Conservation (phyloP, 2,113 vertebrate genomes). For the Ceyx cyanopectus region DNA sequence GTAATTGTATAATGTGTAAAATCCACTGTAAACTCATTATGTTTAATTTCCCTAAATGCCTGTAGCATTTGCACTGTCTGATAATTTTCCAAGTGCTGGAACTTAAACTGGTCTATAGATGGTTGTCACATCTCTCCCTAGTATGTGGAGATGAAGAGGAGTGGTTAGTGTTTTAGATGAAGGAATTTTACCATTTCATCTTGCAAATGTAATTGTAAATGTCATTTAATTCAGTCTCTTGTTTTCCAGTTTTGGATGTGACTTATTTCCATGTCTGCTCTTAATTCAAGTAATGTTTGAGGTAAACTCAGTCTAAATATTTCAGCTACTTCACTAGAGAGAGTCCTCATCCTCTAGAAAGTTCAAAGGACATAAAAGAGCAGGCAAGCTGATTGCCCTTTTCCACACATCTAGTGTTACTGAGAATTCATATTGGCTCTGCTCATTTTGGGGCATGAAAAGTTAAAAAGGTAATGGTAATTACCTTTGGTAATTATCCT, state of each 20-base stretch:
- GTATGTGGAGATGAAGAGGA: neutral
- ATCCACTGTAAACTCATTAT: neutral
- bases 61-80: neutral
- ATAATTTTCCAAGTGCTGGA: neutral
- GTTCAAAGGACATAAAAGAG: neutral
- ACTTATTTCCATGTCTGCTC: neutral
- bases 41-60: neutral
- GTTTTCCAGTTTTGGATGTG: neutral
- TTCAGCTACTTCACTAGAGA: neutral
- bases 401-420: neutral
- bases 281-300: neutral
- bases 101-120: neutral
- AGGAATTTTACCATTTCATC: neutral
- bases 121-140: neutral
- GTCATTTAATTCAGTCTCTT: neutral
- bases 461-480: neutral
- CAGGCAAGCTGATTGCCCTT: neutral
- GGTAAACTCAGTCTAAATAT: neutral
- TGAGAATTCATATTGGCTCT: neutral
- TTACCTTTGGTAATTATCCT: neutral
- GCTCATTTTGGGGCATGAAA: neutral
- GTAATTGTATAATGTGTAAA: conserved; percentile 1
- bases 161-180: neutral
- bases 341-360: neutral
- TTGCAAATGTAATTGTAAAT: neutral